Percentiles rank a stretch among this genome's conserved stretches.
These are phyloP conservation scores for Mya arenaria DNA, from an alignment of 1,140 invertebrate species.

Conservation along the genomic window DNA sequence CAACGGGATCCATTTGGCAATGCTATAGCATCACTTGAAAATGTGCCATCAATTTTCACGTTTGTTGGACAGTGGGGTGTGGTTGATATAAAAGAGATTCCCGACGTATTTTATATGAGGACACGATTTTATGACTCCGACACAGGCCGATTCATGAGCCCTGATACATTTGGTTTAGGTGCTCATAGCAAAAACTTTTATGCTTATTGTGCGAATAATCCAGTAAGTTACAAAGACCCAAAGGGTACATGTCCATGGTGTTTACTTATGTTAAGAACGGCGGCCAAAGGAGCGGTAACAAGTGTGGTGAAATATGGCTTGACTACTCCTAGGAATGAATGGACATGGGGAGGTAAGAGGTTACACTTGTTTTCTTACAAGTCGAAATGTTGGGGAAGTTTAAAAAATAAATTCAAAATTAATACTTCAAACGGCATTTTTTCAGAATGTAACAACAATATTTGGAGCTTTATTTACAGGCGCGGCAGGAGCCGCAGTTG, in stretches of 20 bases:
- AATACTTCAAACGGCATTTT: too few species aligned
- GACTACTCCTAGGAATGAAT: neutral
- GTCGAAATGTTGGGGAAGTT: too few species aligned
- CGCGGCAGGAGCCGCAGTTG: neutral
- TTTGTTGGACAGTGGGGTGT: conserved; percentile 33
- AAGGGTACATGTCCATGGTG: neutral
- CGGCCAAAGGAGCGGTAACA: neutral
- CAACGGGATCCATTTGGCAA: conserved; percentile 10
- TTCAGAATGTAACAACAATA: too few species aligned
- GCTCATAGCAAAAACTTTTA: conserved; percentile 26
- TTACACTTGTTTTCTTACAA: too few species aligned
- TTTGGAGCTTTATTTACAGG: neutral
- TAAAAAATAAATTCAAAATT: too few species aligned
- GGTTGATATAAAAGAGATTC: conserved; percentile 6
- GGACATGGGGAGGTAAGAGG: conserved; percentile 22
- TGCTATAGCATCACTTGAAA: neutral
- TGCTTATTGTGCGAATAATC: conserved; percentile 19
- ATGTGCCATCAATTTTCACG: neutral
- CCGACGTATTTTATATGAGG: conserved; percentile 13
- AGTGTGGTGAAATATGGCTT: neutral
- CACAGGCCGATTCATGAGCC: conserved; percentile 12
- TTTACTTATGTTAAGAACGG: neutral
- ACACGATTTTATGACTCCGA: conserved; percentile 6
- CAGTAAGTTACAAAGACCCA: conserved; percentile 12
- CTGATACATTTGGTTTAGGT: neutral